A percentile compares a stretch with the other conserved stretches of the same genome.
phyloP scores from a whole-genome alignment of 64 coral and sea anemone genomes.

The Porites lutea region DNA sequence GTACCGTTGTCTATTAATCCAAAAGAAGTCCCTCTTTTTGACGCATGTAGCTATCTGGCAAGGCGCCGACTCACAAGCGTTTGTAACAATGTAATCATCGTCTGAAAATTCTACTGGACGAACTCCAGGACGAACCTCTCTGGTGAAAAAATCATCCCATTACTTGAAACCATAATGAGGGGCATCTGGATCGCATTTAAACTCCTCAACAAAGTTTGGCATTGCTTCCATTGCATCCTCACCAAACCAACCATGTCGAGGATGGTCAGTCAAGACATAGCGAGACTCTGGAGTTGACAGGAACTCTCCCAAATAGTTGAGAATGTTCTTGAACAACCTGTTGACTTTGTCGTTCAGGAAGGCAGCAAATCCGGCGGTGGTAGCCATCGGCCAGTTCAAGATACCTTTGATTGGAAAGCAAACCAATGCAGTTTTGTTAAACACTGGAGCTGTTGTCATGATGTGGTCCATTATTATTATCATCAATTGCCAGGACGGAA shows the following conservation, averaged over 20 bases:
- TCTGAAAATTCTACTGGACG: conserved; percentile 61
- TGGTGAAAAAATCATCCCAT: conserved; percentile 84
- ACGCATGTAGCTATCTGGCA: conserved; percentile 46
- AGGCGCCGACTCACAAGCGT: conserved; percentile 77
- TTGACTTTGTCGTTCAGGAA: conserved; percentile 77
- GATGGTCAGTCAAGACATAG: conserved; percentile 36
- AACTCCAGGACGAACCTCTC: conserved; percentile 62
- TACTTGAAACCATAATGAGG: conserved; percentile 65
- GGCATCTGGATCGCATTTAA: conserved; percentile 38
- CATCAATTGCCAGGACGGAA: conserved; percentile 62
- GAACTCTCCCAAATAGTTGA: conserved; percentile 60
- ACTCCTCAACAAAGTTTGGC: conserved; percentile 72
- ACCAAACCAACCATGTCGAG: conserved; percentile 69
- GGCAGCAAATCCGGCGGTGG: conserved; percentile 71
- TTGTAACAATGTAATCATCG: conserved; percentile 61
- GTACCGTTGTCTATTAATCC: conserved; percentile 68
- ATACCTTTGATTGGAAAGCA: conserved; percentile 62
- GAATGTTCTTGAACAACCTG: conserved; percentile 50
- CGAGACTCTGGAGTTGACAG: conserved; percentile 27
- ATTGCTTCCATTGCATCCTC: conserved; percentile 65
- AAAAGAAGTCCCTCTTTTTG: conserved; percentile 48
- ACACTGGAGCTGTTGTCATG: conserved; percentile 74
- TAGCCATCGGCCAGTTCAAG: conserved; percentile 74
- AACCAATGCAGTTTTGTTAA: conserved; percentile 65
- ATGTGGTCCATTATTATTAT: conserved; percentile 44